These are phyloP conservation scores for Rhipidura dahli DNA, from an alignment of 2,113 vertebrate genomes.

Conservation along the genomic window DNA sequence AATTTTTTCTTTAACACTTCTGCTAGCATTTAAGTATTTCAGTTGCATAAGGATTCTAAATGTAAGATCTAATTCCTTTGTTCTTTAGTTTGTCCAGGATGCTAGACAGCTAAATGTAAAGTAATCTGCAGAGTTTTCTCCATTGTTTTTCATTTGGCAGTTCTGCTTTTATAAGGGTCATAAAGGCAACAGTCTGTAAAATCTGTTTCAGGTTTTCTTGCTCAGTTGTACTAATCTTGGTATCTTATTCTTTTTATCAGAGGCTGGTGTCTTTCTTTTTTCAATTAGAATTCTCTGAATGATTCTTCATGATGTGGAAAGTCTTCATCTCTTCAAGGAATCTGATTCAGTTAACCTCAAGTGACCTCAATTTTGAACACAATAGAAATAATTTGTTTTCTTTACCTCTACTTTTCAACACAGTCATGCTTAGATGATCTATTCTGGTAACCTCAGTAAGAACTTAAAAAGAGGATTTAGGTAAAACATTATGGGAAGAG, in stretches of 20 bases:
- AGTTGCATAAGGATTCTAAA: not conserved
- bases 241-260: conserved; percentile 33
- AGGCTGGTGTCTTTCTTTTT: conserved; percentile 49
- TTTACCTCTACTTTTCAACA: conserved; percentile 71
- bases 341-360: conserved; percentile 76
- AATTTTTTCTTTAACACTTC: not conserved
- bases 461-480: conserved; percentile 65
- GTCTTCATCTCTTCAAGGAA: conserved; percentile 70
- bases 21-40: not conserved
- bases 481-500: conserved; percentile 69
- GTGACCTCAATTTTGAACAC: conserved; percentile 79
- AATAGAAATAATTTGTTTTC: conserved; percentile 76
- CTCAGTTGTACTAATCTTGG: conserved; percentile 57
- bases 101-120: not conserved
- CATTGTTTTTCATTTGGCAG: conserved; percentile 24
- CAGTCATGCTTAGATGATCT: conserved; percentile 63
- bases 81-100: not conserved
- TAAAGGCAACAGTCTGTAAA: conserved; percentile 47
- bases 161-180: conserved; percentile 41
- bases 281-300: conserved; percentile 76
- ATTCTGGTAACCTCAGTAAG: conserved; percentile 57
- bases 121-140: not conserved
- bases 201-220: conserved; percentile 41
- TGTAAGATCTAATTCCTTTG: not conserved
- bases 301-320: conserved; percentile 72